Base-by-base conservation (phyloP, 2,888 invertebrate genomes). In the Halictus quadricinctus region DNA sequence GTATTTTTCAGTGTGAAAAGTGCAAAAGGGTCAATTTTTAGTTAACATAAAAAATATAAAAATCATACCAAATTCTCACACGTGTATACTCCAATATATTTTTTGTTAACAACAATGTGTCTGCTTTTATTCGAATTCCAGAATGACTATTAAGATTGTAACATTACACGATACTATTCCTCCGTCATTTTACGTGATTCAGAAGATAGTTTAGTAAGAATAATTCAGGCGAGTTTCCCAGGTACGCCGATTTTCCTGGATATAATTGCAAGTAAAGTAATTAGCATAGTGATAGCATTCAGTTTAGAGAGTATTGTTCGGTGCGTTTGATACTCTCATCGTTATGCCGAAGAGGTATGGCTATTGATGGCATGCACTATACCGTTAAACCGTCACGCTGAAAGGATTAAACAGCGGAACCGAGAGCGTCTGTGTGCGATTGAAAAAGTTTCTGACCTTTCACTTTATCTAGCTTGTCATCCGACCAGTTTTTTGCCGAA, bases 351-450 rank as follows among this genome's bases (percentile, higher is more conserved):
- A 78, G 77, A 72, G 75, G 43, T 66, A 60, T 82, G 80, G 74
- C 83, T 90, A 90, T 90, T 89, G 90, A 88, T 81, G 86, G 81
- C 89, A 92, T 91, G 89, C 92, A 92, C 79, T 89, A 91, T 91
- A 92, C 93, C 93, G 93, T 93, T 93, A 92, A 89, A 79, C 82
- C 92, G 93, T 93, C 92, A 93, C 91, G 93, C 91, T 92, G 87
- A 87, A 87, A 89, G 91, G 92, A 92, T 90, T 88, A 88, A 90
- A 85, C 91, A 88, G 89, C 90, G 92, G 90, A 89, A 91, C 87
- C 79, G 64, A 58, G 73, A 43, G 54, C 58, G 77, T 50, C 79
- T 70, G 72, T 21, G 69, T 76, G 72, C 69, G 84, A 88, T 84
- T 76, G 80, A 83, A 79, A 86, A 86, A 85, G 64, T 69, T 64